Evolutionary conservation across 2,113 vertebrate species (phyloP), one percentile per base, ranked within the genome.

Genomic region (Cyprinus carpio): DNA sequence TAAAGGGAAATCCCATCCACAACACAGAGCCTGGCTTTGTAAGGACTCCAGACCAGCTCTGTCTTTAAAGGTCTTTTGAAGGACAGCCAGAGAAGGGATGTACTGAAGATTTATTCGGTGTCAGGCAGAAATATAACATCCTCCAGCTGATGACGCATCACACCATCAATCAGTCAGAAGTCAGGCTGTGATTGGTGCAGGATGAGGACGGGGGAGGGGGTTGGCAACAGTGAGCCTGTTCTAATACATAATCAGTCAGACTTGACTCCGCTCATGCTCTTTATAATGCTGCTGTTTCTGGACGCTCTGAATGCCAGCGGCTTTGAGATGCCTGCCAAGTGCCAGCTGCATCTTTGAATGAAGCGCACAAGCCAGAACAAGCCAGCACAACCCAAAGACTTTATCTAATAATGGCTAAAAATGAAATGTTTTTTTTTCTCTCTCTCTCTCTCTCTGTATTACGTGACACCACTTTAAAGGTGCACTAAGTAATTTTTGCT

Each of bases 71-170:
- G 77, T 71, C 80, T 27, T 87, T 60, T 86, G 86, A 89, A 89
- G 88, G 88, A 86, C 86, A 82, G 82, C 69, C 71, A 56, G 58
- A 81, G 60, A 56, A 72, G 81, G 37, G 65, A 77, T 86, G 43
- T 49, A 46, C 72, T 71, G 40, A 76, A 77, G 58, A 86, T 89
- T 87, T 89, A 87, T 85, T 86, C 16, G 10, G 51, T 72, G 62
- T 54, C 34, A 40, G 82, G 82, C 81, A 75, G 79, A 82, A 84
- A 86, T 84, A 86, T 74, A 84, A 82, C 65, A 82, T 84, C 84
- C 18, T 67, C n/a, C 60, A 62, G 67, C 76, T 62, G 88, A 75
- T 75, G 84, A 78, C 20, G 43, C 37, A 67, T 71, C 74, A 13
- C 77, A 15, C 62, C 65, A 87, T 89, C 74, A 82, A 81, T 89